These are phyloP conservation scores for Geophilus truncorum DNA, from an alignment of 2,888 invertebrate genomes.

Conservation along the genomic window DNA sequence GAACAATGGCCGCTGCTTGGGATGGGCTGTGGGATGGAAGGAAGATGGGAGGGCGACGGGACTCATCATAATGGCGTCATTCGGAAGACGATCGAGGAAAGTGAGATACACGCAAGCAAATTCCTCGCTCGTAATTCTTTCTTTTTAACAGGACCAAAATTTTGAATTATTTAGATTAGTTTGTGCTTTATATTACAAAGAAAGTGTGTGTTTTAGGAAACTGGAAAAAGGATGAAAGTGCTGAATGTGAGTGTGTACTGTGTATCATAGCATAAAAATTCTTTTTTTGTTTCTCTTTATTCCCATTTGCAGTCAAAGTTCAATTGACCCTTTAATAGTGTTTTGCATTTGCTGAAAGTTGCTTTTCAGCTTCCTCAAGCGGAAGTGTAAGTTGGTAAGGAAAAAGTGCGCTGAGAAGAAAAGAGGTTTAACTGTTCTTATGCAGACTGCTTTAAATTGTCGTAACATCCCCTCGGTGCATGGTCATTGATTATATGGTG, in stretches of 20 bases:
- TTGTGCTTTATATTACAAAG: neutral
- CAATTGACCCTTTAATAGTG: neutral
- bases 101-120: neutral
- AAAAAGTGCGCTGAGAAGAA: neutral
- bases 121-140: neutral
- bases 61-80: neutral
- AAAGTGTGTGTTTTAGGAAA: neutral
- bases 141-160: neutral
- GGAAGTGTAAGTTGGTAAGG: neutral
- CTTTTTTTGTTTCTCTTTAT: neutral
- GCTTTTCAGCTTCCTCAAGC: neutral
- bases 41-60: neutral
- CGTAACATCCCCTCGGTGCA: neutral
- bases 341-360: neutral
- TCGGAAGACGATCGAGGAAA: neutral
- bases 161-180: neutral
- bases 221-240: neutral
- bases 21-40: neutral
- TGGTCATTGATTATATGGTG: neutral
- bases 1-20: conserved; percentile 18
- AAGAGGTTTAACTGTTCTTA: neutral
- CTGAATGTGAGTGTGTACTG: too few relatives aligned
- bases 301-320: neutral
- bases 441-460: neutral
- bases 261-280: neutral